Percentiles rank a stretch among this genome's conserved stretches.
Conservation (phyloP, 2,888 invertebrate genomes). For the Pandemis corylana region DNA sequence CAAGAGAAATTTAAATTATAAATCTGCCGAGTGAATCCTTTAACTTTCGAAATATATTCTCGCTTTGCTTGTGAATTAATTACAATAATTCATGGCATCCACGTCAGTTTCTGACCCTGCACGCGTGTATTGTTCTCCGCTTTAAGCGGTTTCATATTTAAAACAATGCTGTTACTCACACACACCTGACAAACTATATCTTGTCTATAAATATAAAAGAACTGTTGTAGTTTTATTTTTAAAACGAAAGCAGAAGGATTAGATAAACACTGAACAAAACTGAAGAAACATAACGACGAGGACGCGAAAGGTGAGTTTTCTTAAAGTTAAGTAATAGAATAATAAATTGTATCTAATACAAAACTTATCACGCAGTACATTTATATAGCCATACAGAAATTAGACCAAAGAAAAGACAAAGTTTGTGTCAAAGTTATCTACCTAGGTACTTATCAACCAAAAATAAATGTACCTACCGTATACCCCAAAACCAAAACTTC, state of each 20-base stretch:
- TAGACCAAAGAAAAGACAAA: too few species aligned
- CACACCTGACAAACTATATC: neutral
- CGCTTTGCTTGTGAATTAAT: conserved; percentile 36
- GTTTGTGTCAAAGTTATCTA: too few species aligned
- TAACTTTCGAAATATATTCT: conserved; percentile 36
- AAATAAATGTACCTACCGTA: too few species aligned
- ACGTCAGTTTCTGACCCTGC: conserved; percentile 31
- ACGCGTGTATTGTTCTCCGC: conserved; percentile 28
- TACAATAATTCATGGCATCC: conserved; percentile 34
- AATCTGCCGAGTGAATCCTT: conserved; percentile 29
- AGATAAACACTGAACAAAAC: conserved; percentile 2
- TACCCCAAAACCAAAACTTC: neutral
- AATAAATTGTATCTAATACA: neutral
- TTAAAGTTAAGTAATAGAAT: too few species aligned
- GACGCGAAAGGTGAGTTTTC: conserved; percentile 1
- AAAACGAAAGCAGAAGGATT: neutral
- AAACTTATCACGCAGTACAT: conserved; percentile 3
- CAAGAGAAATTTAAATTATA: conserved; percentile 35
- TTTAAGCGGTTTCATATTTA: conserved; percentile 18
- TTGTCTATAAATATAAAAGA: conserved; percentile 1
- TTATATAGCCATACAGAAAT: neutral
- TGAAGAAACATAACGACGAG: conserved; percentile 11
- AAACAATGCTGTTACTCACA: conserved; percentile 24
- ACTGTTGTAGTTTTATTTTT: neutral
- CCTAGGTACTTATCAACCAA: too few species aligned